A percentile compares a stretch with the other conserved stretches of the same genome.
Evolutionary conservation across 2,113 vertebrate species (phyloP).

Genomic region (Anser cygnoides): DNA sequence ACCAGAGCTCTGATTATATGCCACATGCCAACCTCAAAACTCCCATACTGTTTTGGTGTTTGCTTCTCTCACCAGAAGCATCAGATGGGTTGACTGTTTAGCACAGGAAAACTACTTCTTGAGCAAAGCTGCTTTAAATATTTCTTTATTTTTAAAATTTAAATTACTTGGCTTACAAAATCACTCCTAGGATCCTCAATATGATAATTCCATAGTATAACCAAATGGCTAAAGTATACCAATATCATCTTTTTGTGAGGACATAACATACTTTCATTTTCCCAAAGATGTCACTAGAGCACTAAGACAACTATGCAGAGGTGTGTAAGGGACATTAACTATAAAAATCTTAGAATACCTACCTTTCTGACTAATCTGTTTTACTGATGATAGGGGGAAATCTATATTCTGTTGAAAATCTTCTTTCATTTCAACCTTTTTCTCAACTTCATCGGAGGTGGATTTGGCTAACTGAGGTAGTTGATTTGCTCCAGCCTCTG

Average conservation of each 20-base stretch:
- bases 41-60: not conserved
- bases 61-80: not conserved
- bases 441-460: slow-evolving; percentile 23
- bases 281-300: not conserved
- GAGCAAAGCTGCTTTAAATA: not conserved
- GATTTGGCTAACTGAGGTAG: not conserved
- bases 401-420: slow-evolving; percentile 25
- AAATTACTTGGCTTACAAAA: not conserved
- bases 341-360: not conserved
- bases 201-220: not conserved
- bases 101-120: not conserved
- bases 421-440: slow-evolving; percentile 30
- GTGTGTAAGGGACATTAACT: not conserved
- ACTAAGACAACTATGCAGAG: not conserved
- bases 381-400: slow-evolving; percentile 1
- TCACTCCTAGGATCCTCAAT: not conserved
- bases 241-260: not conserved
- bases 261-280: not conserved
- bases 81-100: not conserved
- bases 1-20: not conserved
- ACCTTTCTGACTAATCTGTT: slow-evolving; percentile 68
- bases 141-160: not conserved
- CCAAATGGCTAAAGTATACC: not conserved
- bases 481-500: slow-evolving; percentile 1
- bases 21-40: not conserved